Conservation (phyloP, 2,113 vertebrate genomes). For the Azemiops feae region DNA sequence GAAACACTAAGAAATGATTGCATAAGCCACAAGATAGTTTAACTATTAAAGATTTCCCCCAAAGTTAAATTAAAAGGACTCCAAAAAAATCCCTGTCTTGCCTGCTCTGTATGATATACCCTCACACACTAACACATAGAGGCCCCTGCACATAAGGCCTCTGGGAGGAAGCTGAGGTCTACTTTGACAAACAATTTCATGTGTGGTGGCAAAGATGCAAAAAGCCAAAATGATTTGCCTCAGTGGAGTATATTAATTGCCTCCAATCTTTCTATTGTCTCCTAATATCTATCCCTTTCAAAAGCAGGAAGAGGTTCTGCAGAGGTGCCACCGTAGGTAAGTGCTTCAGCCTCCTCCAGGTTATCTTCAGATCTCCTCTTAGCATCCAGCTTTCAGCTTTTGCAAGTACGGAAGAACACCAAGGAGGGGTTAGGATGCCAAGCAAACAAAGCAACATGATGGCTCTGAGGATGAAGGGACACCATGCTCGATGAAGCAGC, state of each 20-base stretch:
- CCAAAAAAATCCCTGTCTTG: neutral
- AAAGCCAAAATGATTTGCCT: neutral
- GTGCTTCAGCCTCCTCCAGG: neutral
- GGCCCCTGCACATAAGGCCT: neutral
- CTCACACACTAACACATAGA: neutral
- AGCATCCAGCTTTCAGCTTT: neutral
- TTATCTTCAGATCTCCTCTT: neutral
- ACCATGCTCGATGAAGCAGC: neutral
- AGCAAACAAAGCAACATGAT: neutral
- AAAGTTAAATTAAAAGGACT: neutral
- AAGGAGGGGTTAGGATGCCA: neutral
- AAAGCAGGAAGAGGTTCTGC: neutral
- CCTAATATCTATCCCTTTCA: neutral
- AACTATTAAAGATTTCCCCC: neutral
- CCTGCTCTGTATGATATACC: neutral
- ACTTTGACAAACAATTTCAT: neutral
- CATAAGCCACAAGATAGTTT: neutral
- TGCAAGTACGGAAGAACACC: neutral
- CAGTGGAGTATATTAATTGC: neutral
- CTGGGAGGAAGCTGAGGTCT: neutral
- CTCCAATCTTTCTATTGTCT: neutral
- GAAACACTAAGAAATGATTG: neutral
- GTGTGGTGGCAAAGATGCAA: neutral
- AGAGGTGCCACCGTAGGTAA: neutral
- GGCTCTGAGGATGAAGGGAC: neutral